Evolutionary conservation across 2,113 vertebrate species (phyloP).

Genomic region (Albula goreensis): DNA sequence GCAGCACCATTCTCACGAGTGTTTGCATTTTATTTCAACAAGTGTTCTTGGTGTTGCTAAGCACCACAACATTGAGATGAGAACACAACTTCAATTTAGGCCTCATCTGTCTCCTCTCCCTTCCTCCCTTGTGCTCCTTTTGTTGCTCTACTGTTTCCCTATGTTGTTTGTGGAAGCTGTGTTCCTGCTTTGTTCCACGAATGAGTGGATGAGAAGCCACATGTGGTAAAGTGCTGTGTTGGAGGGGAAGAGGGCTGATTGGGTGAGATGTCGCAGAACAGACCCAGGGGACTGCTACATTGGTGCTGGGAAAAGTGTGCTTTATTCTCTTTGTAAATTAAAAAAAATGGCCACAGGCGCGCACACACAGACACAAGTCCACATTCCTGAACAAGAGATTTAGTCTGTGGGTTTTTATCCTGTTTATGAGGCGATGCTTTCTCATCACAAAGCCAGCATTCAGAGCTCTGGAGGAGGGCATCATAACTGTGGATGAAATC

Average conservation of each 20-base stretch:
- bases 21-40: background rate
- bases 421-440: background rate
- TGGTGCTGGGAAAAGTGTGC: background rate
- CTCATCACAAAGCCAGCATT: background rate
- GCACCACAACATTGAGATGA: background rate
- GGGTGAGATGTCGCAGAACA: background rate
- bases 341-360: background rate
- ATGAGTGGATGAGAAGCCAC: background rate
- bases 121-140: background rate
- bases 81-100: background rate
- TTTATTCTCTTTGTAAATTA: background rate
- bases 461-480: background rate
- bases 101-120: background rate
- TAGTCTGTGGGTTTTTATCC: background rate
- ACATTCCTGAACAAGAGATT: background rate
- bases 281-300: background rate
- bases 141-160: background rate
- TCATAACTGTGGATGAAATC: too few relatives aligned
- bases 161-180: background rate
- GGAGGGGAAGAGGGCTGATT: background rate
- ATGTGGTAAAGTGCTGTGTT: background rate
- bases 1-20: too few relatives aligned
- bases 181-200: constrained; percentile 6
- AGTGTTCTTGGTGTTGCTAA: background rate
- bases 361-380: background rate